These are phyloP conservation scores for Catostylus mosaicus DNA, from an alignment of 30 jellyfish, hydroid and myxozoan genomes.

Conservation along the genomic window DNA sequence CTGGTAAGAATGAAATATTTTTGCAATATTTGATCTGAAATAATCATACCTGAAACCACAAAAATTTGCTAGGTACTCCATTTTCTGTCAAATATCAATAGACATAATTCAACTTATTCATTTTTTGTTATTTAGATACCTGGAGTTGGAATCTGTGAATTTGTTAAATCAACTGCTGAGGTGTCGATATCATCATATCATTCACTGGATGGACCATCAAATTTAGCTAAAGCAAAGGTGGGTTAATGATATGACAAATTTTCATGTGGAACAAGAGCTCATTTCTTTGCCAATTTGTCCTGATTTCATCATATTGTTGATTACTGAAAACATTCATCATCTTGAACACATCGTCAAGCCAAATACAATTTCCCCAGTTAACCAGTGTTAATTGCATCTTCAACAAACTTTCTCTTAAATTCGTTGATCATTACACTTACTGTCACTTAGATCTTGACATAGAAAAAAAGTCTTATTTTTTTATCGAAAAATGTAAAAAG, in stretches of 20 bases:
- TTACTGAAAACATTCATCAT: no score
- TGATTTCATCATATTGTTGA: neutral
- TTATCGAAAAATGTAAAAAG: no score
- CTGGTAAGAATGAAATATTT: neutral
- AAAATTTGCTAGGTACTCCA: neutral
- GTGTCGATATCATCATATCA: neutral
- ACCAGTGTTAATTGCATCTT: neutral
- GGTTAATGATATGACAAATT: neutral
- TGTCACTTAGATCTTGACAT: no score
- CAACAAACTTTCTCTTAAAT: no score
- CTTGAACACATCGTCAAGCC: neutral
- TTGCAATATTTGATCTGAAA: neutral
- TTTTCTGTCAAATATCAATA: neutral
- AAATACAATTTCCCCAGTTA: neutral
- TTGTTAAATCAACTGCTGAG: neutral
- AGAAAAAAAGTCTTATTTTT: no score
- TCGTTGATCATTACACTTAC: no score
- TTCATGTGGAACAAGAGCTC: neutral
- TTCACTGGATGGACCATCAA: neutral
- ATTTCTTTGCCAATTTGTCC: neutral
- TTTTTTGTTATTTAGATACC: conserved; percentile 3
- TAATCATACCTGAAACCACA: neutral
- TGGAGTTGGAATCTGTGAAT: conserved; percentile 3
- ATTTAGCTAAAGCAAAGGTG: conserved; percentile 22
- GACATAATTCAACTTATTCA: neutral